These are phyloP conservation scores for Diadophis punctatus DNA, from an alignment of 2,113 vertebrate species.

Conservation along the genomic window DNA sequence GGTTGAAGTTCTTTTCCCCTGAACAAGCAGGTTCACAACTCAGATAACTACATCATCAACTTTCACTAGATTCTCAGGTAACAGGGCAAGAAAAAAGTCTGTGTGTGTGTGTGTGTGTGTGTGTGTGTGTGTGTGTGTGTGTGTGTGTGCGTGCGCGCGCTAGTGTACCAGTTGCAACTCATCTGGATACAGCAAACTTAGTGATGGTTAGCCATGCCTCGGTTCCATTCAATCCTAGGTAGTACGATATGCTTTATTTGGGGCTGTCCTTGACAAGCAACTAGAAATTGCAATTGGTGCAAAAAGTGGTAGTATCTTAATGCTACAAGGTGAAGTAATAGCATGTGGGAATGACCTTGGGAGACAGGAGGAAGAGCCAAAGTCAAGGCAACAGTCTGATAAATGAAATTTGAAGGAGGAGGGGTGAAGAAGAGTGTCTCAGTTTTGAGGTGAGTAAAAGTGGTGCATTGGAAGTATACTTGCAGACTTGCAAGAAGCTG, in stretches of 20 bases:
- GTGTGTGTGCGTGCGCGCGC: too few species aligned
- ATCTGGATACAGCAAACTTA: neutral
- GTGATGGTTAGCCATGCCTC: neutral
- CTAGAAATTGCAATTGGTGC: neutral
- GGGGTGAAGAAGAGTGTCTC: neutral
- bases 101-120: too few species aligned
- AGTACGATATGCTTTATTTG: neutral
- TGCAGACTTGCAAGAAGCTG: neutral
- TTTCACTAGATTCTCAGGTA: neutral
- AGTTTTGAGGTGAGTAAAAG: neutral
- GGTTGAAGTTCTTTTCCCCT: neutral
- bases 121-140: too few species aligned
- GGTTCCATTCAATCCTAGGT: neutral
- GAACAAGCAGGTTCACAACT: neutral
- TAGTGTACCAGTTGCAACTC: neutral
- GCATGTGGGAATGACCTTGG: neutral
- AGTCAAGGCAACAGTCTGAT: neutral
- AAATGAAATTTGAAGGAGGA: neutral
- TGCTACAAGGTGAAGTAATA: neutral
- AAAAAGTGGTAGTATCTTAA: neutral
- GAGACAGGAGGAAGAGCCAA: neutral
- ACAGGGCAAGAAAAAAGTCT: neutral
- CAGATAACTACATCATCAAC: neutral
- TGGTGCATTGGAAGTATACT: neutral
- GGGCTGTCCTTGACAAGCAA: neutral